Percentiles rank a stretch among this genome's conserved stretches.
phyloP scores from a whole-genome alignment of 2,113 vertebrate species.

The Phyllostomus hastatus region DNA sequence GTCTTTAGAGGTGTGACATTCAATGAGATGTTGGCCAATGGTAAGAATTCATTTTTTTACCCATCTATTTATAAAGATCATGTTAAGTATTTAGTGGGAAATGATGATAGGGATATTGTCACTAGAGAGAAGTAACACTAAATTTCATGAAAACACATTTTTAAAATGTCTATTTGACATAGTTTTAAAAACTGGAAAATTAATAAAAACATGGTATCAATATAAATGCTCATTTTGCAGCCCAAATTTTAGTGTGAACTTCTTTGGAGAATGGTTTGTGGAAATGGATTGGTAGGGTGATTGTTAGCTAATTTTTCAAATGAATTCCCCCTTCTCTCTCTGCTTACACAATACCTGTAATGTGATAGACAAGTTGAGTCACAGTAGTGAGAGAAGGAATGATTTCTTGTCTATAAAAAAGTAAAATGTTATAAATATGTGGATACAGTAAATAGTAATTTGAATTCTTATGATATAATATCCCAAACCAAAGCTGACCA shows the following conservation, averaged over 20 bases:
- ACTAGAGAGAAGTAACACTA: neutral
- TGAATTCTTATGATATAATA: neutral
- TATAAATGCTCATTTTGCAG: neutral
- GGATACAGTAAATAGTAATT: neutral
- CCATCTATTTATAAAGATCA: neutral
- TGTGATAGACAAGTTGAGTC: neutral
- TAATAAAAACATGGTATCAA: neutral
- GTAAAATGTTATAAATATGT: constrained; percentile 26
- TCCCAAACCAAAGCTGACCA: neutral
- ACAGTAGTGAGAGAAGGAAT: neutral
- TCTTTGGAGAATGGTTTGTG: neutral
- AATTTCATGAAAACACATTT: neutral
- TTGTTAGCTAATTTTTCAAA: neutral
- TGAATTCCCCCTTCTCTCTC: neutral
- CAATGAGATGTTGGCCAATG: neutral
- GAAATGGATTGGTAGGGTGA: neutral
- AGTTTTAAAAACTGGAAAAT: neutral
- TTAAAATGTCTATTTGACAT: neutral
- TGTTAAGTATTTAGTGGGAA: neutral
- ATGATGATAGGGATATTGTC: neutral
- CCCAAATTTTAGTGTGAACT: neutral
- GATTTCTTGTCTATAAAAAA: neutral
- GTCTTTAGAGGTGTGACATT: neutral
- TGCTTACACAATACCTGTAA: neutral
- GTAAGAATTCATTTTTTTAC: neutral